Percentiles rank a stretch among this genome's conserved stretches.
phyloP scores from a whole-genome alignment of 2,888 invertebrate species.

The Catocala sponsa region DNA sequence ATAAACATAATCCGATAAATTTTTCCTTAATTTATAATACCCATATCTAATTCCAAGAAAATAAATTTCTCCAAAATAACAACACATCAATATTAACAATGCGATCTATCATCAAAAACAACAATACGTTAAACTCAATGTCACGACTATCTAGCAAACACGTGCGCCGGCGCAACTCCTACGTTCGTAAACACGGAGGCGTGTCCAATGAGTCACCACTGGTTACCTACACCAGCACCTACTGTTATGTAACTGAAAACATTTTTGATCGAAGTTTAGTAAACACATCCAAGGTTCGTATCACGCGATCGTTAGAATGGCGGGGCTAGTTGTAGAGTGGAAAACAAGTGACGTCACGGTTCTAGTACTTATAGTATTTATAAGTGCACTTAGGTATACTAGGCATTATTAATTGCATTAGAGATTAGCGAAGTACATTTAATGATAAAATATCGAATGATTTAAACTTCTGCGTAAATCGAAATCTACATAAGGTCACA shows the following conservation, averaged over 20 bases:
- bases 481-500: no score
- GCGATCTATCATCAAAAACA: slow-evolving; percentile 22
- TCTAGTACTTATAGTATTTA: slow-evolving; percentile 6
- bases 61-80: neutral
- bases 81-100: slow-evolving; percentile 1
- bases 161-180: slow-evolving; percentile 19
- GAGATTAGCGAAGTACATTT: no score
- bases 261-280: slow-evolving; percentile 34
- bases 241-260: slow-evolving; percentile 40
- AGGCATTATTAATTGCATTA: no score
- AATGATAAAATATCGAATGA: no score
- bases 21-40: neutral
- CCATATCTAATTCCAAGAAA: no score
- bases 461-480: no score
- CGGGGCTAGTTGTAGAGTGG: slow-evolving; percentile 12
- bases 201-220: slow-evolving; percentile 42
- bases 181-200: slow-evolving; percentile 31
- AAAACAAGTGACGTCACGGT: slow-evolving; percentile 38
- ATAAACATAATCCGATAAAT: neutral
- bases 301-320: slow-evolving; percentile 34
- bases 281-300: slow-evolving; percentile 50
- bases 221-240: no score
- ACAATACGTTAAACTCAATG: slow-evolving; percentile 30
- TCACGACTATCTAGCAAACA: slow-evolving; percentile 16
- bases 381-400: neutral